Evolutionary conservation across 2,797 vertebrate genomes (phyloP), one percentile per base, ranked within the genome.

Genomic region (Clarias pachynema): DNA sequence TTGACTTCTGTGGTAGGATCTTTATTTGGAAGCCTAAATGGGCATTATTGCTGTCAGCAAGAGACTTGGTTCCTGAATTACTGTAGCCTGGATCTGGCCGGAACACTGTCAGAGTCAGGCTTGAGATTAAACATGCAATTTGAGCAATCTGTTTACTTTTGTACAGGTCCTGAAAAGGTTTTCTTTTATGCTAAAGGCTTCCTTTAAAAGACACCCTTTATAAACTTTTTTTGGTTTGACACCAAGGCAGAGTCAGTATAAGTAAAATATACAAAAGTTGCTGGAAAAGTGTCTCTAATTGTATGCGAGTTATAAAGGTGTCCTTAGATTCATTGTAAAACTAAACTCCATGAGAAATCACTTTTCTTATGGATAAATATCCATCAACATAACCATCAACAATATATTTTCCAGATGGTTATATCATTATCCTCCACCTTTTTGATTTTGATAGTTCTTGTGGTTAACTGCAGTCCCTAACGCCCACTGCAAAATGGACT

Each of bases 51-150:
- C 57, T 79, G 75, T 60, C 57, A 79, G 31, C 75, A 79, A 60
- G 31, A 62, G 31, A 31, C 57, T 79, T 78, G 31, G 75, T 78
- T 79, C 34, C 75, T 79, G 57, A 79, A 79, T 60, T 79, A 62
- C 12, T 79, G 15, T 31, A 34, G 56, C 74, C 24, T 22, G 24
- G n/a, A 74, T 74, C 6, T 40, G 57, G 10, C 31, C 22, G 16
- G 20, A 14, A 37, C 31, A n/a, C 10, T 20, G 31, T 79, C 20
- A 79, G 57, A 22, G 57, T 60, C 15, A 1, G 53, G 16, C 9
- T 14, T 77, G 53, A 31, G 7, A 57, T 77, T 59, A 59, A 77
- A 59, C 49, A 14, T 14, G 49, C 49, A 53, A 53, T 53, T 53
- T 74, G n/a, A 74, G 6, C 44, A 56, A 77, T 22, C 29, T 12